Percentiles rank a stretch among this genome's conserved stretches.
Conservation (phyloP, 2,888 invertebrate genomes). For the Tetranychus piercei region DNA sequence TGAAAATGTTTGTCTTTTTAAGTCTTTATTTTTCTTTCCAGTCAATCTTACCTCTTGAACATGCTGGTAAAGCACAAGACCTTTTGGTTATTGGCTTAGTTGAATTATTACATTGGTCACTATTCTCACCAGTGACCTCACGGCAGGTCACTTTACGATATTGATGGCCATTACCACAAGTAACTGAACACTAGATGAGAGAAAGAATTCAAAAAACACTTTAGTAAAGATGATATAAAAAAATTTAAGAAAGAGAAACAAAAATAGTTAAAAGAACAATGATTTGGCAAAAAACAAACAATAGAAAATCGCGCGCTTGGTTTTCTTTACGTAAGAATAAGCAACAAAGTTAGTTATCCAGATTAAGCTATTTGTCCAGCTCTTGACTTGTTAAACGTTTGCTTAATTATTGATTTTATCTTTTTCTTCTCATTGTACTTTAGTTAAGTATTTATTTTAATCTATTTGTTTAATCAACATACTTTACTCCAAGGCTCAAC, state of each 20-base stretch:
- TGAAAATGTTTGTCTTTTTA: background rate
- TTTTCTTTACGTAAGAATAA: too few species aligned
- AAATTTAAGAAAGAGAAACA: too few species aligned
- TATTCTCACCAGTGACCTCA: constrained; percentile 39
- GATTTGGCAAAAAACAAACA: too few species aligned
- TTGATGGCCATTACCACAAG: constrained; percentile 66
- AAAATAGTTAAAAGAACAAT: too few species aligned
- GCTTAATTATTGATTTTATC: too few species aligned
- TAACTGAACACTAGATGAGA: constrained; percentile 61
- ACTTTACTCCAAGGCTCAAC: constrained; percentile 60
- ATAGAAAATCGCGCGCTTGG: too few species aligned
- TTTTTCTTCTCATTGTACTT: too few species aligned
- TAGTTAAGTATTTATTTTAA: background rate
- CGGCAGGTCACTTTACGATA: constrained; percentile 59
- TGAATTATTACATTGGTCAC: constrained; percentile 42
- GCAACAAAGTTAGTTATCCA: too few species aligned
- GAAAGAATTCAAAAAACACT: constrained; percentile 13
- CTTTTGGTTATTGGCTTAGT: background rate
- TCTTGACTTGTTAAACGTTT: too few species aligned
- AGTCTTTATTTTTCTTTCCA: background rate
- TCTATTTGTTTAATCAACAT: background rate
- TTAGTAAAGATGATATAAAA: too few species aligned
- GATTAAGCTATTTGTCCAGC: too few species aligned
- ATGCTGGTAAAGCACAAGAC: background rate
- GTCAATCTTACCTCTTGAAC: background rate